Conservation (phyloP, 2,797 vertebrate genomes). For the Sebastes taczanowskii region DNA sequence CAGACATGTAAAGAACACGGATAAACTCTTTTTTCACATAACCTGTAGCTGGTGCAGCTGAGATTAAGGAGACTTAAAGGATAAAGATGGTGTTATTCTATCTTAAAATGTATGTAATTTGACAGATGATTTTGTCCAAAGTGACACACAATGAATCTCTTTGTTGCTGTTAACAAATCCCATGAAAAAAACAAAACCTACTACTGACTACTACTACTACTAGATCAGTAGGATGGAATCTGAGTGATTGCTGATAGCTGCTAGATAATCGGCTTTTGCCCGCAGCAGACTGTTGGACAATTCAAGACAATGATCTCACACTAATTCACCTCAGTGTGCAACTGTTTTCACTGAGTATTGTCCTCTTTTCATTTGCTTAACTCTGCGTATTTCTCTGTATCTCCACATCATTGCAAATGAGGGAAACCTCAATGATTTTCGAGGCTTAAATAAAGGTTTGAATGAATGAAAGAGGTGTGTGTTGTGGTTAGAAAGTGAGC, state of each 20-base stretch:
- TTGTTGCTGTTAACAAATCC: background rate
- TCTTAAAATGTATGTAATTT: background rate
- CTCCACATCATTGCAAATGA: background rate
- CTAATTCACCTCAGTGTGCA: background rate
- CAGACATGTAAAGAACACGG: constrained; percentile 14
- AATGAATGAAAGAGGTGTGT: background rate
- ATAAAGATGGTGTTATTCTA: background rate
- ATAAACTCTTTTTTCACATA: constrained; percentile 10
- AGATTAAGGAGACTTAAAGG: constrained; percentile 23
- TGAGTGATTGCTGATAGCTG: background rate
- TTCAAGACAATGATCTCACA: background rate
- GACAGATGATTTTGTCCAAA: background rate
- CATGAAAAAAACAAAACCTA: background rate
- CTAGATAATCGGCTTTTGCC: background rate
- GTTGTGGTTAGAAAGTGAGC: background rate
- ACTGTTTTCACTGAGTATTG: background rate
- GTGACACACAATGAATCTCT: background rate
- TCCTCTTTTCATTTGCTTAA: background rate
- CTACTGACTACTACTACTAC: background rate
- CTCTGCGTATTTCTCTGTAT: background rate
- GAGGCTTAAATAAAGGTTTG: background rate
- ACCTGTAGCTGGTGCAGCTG: background rate
- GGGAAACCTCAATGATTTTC: background rate
- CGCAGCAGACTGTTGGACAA: background rate
- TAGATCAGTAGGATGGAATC: background rate